Percentiles rank a stretch among this genome's conserved stretches.
Conservation (phyloP, 2,113 vertebrate species). For the Lepus americanus region DNA sequence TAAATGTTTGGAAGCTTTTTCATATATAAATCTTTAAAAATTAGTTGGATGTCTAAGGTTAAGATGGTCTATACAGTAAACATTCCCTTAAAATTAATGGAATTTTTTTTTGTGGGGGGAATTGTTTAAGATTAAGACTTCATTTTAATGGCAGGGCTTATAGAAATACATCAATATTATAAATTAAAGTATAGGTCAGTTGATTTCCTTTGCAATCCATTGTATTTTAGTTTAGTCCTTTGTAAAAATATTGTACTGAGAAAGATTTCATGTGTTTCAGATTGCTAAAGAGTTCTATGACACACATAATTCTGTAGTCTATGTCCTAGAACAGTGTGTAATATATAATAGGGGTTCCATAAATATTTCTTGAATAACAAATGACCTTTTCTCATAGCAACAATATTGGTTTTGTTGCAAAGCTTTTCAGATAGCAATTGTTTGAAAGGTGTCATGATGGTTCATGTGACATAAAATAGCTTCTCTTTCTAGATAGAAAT, state of each 20-base stretch:
- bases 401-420: background rate
- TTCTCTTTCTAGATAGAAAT: background rate
- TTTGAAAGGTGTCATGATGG: background rate
- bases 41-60: background rate
- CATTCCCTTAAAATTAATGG: constrained; percentile 21
- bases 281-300: background rate
- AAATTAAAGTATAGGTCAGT: background rate
- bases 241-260: constrained; percentile 7
- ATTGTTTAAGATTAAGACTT: no score
- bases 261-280: background rate
- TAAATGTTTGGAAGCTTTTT: no score
- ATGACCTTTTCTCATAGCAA: background rate
- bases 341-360: background rate
- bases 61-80: background rate
- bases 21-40: constrained; percentile 29
- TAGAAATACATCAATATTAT: background rate
- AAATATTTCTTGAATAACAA: constrained; percentile 26
- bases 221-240: background rate
- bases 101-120: background rate
- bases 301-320: background rate
- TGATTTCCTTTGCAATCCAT: background rate
- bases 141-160: background rate
- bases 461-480: background rate
- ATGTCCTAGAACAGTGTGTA: background rate
- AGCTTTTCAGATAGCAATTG: background rate